Conservation (phyloP, 2,797 vertebrate species). For the Coregonus suidteri region DNA sequence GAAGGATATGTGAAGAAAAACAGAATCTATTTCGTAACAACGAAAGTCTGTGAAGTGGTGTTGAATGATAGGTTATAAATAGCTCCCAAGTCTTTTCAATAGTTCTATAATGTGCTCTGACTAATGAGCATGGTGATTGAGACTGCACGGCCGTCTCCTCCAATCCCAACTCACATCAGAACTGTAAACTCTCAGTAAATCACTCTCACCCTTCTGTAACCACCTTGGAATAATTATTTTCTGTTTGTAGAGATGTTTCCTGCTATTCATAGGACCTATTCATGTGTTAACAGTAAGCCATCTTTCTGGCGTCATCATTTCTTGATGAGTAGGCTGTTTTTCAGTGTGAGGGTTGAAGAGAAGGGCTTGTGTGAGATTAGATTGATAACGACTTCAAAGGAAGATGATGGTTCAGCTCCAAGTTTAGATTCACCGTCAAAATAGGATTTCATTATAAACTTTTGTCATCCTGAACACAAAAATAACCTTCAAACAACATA, state of each 20-base stretch:
- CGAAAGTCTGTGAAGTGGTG: not conserved
- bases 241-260: not conserved
- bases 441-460: slow-evolving; percentile 4
- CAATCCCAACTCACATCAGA: not conserved
- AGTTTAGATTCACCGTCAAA: not conserved
- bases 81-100: not conserved
- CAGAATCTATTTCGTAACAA: not conserved
- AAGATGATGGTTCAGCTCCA: not conserved
- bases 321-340: not conserved
- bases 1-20: not conserved
- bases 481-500: slow-evolving; percentile 11
- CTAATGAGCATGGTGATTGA: not conserved
- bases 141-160: not conserved
- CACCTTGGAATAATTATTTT: not conserved
- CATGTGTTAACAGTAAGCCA: not conserved
- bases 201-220: not conserved
- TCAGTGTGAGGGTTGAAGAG: not conserved
- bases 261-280: not conserved
- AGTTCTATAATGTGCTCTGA: not conserved
- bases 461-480: slow-evolving; percentile 1
- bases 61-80: not conserved
- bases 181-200: not conserved
- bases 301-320: not conserved
- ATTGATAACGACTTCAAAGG: not conserved
- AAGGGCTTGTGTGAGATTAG: not conserved